These are phyloP conservation scores for Spheniscus mendiculus DNA, from an alignment of 2,113 vertebrate genomes.

Conservation along the genomic window DNA sequence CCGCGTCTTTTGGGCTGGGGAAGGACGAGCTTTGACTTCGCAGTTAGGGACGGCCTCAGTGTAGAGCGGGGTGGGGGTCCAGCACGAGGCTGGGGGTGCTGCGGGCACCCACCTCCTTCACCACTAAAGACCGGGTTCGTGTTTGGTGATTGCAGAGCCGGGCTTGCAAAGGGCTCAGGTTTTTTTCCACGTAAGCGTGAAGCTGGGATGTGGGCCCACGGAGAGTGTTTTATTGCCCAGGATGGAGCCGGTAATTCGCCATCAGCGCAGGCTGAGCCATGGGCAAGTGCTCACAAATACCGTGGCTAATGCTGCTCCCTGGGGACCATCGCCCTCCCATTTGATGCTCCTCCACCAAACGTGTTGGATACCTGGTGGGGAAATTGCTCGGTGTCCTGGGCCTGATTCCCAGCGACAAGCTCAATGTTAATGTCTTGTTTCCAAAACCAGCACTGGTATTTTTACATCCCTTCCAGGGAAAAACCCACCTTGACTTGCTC, in stretches of 20 bases:
- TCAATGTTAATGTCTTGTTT: not conserved
- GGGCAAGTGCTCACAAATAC: not conserved
- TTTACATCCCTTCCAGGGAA: not conserved
- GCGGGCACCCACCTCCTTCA: not conserved
- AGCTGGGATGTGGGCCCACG: rapidly evolving
- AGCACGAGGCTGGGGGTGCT: too few relatives aligned
- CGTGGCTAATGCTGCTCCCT: not conserved
- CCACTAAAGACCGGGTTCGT: rapidly evolving
- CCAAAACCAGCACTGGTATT: not conserved
- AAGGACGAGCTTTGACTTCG: not conserved
- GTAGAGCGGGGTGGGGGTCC: not conserved
- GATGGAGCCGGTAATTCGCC: rapidly evolving
- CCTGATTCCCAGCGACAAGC: not conserved
- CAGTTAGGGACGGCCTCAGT: rapidly evolving
- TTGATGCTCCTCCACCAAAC: not conserved
- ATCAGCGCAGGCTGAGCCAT: not conserved
- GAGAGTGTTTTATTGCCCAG: not conserved
- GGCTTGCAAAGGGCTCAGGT: not conserved
- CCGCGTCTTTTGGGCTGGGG: rapidly evolving
- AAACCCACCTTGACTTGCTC: not conserved
- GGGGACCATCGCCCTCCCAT: not conserved
- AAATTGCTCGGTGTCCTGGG: not conserved
- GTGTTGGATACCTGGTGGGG: not conserved
- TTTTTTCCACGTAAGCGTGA: rapidly evolving
- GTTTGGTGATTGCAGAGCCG: too few relatives aligned